phyloP scores from a whole-genome alignment of 2,888 invertebrate genomes.

The Lamellibrachia columna region DNA sequence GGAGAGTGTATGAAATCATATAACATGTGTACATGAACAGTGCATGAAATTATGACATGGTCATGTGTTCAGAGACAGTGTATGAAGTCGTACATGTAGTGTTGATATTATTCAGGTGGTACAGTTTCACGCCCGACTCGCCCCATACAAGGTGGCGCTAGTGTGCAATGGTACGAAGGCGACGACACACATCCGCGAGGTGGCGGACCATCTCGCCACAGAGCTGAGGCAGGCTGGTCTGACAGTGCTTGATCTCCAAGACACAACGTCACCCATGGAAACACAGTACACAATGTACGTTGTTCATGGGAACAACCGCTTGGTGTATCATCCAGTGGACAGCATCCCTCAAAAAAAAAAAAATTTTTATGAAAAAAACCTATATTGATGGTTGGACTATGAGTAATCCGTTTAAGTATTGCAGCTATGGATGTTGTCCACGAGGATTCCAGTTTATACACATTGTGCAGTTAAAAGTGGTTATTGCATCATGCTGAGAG shows the following conservation, averaged over 20 bases:
- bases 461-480: too few relatives aligned
- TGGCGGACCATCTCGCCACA: constrained; percentile 46
- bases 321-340: neutral
- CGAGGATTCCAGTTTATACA: too few relatives aligned
- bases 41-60: neutral
- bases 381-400: too few relatives aligned
- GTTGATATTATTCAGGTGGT: constrained; percentile 43
- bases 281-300: constrained; percentile 45
- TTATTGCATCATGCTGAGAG: too few relatives aligned
- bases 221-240: constrained; percentile 47
- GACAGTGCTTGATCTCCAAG: constrained; percentile 44
- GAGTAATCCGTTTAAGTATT: too few relatives aligned
- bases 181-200: constrained; percentile 44
- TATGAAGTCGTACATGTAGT: too few relatives aligned
- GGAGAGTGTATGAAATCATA: too few relatives aligned
- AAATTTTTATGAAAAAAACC: too few relatives aligned
- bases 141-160: constrained; percentile 54
- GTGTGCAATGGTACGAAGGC: constrained; percentile 41
- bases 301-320: neutral
- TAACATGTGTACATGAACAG: constrained; percentile 7
- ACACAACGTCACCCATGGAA: constrained; percentile 39
- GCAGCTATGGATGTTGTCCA: too few relatives aligned
- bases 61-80: neutral
- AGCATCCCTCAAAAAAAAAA: too few relatives aligned
- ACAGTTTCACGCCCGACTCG: constrained; percentile 50